Base-by-base conservation (phyloP, 2,888 invertebrate species). In the Pammene aurita region DNA sequence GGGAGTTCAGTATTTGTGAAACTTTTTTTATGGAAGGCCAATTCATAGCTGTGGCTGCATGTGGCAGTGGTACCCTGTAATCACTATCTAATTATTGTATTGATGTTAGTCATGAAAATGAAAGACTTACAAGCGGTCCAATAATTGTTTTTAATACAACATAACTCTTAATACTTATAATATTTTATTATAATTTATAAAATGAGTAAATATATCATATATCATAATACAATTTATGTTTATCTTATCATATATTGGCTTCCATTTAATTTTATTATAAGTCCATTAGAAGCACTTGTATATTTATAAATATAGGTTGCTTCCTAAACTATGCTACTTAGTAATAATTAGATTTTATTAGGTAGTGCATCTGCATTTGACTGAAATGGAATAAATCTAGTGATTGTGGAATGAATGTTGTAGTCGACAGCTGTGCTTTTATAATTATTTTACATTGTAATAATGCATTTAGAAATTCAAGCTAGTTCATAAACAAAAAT, bases 111-210 rank as follows among this genome's bases (percentile, higher is more conserved):
- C 73, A 71, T 74, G 75, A 84, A 79, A 84, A 80, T 82, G 74
- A 86, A 89, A 90, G 89, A 89, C 88, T 89, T 89, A 78, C 83
- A 83, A 82, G 88, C 86, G 90, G 91, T 91, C 90, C 91, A 90
- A 90, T 86, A 81, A 80, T 81, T 80, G 83, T 85, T 73, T 78
- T 84, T 80, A 81, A 76, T 77, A 77, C 74, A 55, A 75, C 75
- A 74, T 79, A 72, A 75, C 75, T 75, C 68, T 68, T 75, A 72
- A 71, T 70, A 67, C 61, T 61, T 57, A 65, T 67, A 70, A 46
- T 56, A 71, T 70, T 70, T 73, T 65, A 42, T 70, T 67, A 70
- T 67, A 77, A 78, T 76, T 75, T 82, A 77, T 81, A 72, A 78
- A n/a, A n/a, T n/a, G n/a, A n/a, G n/a, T n/a, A n/a, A n/a, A n/a